Conservation (phyloP, 53 echinoderm and acorn worm genomes). For the Temnopleurus reevesii region DNA sequence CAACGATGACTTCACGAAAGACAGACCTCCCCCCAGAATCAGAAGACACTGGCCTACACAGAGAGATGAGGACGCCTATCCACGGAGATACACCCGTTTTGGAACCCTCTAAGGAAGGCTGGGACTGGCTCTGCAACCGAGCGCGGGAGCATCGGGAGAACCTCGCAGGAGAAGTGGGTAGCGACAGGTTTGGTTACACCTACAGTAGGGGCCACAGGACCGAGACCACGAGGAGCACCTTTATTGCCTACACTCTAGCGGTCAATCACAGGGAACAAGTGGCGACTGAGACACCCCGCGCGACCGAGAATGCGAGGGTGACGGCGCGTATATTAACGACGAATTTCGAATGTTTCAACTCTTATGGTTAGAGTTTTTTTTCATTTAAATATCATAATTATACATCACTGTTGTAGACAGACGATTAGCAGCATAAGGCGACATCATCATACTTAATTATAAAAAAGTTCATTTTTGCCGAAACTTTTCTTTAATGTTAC, state of each 20-base stretch:
- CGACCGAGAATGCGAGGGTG: slow-evolving; percentile 64
- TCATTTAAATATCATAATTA: background rate
- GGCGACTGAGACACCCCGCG: slow-evolving; percentile 93
- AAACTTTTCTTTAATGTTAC: background rate
- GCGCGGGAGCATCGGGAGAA: slow-evolving; percentile 97
- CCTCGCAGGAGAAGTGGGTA: slow-evolving; percentile 27
- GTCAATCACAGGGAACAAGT: slow-evolving; percentile 92
- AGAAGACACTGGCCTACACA: slow-evolving; percentile 43
- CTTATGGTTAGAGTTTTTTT: background rate
- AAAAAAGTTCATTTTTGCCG: too few relatives aligned
- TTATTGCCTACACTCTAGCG: slow-evolving; percentile 75
- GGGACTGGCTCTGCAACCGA: slow-evolving; percentile 86
- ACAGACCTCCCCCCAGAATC: slow-evolving; percentile 94
- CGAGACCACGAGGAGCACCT: slow-evolving; percentile 89
- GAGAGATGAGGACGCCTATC: slow-evolving; percentile 69
- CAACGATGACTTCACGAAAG: slow-evolving; percentile 69
- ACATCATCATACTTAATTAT: background rate
- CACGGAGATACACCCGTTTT: slow-evolving; percentile 78
- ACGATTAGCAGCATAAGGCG: background rate
- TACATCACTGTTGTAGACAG: background rate
- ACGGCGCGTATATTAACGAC: background rate
- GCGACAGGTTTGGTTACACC: slow-evolving; percentile 63
- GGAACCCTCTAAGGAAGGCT: slow-evolving; percentile 65
- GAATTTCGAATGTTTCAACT: background rate
- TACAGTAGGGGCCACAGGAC: slow-evolving; percentile 83